phyloP scores from a whole-genome alignment of 2,797 vertebrate species.

The Hippopotamyrus pictus region DNA sequence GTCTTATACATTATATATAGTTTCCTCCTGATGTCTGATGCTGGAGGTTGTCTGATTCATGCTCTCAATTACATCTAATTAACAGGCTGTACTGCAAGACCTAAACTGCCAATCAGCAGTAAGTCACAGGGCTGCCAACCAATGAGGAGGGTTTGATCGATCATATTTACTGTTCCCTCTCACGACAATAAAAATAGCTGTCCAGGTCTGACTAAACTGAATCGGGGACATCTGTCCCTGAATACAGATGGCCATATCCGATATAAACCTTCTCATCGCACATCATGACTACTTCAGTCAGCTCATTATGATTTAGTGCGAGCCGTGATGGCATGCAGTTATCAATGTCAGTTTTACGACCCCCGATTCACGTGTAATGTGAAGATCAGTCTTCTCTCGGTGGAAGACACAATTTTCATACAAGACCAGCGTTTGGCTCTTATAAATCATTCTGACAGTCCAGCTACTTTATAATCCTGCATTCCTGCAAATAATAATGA shows the following conservation, averaged over 20 bases:
- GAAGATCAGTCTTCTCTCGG: constrained; percentile 13
- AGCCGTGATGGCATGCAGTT: constrained; percentile 1
- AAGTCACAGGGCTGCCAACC: neutral
- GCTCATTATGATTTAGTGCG: constrained; percentile 2
- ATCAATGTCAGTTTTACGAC: constrained; percentile 15
- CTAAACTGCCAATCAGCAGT: neutral
- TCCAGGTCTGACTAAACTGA: neutral
- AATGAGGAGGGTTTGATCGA: neutral
- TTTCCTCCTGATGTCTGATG: neutral
- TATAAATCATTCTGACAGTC: constrained; percentile 7
- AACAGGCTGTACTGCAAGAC: neutral
- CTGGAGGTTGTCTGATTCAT: neutral
- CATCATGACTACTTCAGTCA: neutral
- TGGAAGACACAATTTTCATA: constrained; percentile 20
- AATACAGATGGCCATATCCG: neutral
- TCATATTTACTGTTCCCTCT: neutral
- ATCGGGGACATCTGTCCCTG: constrained; percentile 4
- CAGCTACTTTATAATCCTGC: constrained; percentile 11
- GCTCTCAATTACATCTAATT: neutral
- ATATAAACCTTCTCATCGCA: constrained; percentile 6
- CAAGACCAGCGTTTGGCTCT: neutral
- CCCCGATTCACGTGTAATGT: neutral
- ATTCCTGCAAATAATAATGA: constrained; percentile 12
- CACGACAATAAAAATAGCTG: neutral
- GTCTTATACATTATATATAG: neutral